A percentile compares a stretch with the other conserved stretches of the same genome.
phyloP scores from a whole-genome alignment of 2,888 invertebrate species.

The Coelinius sp. region DNA sequence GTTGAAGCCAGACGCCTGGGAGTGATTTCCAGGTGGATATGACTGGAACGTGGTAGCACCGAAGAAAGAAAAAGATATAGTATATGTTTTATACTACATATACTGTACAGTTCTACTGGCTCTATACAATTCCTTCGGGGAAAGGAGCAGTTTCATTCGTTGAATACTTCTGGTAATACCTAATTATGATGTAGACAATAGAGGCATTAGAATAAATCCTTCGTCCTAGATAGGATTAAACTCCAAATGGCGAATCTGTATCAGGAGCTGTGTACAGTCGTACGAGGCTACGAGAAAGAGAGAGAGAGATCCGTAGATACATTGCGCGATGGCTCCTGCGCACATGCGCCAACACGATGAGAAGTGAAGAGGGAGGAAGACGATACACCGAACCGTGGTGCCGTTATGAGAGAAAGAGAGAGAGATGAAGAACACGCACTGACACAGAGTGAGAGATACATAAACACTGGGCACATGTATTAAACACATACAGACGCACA shows the following conservation, averaged over 20 bases:
- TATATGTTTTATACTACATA: not conserved
- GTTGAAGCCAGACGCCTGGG: constrained; percentile 5
- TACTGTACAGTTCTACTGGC: no score
- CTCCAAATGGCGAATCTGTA: constrained; percentile 46
- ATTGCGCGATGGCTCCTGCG: constrained; percentile 34
- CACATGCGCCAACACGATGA: constrained; percentile 29
- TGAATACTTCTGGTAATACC: constrained; percentile 26
- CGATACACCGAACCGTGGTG: not conserved
- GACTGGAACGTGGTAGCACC: constrained; percentile 27
- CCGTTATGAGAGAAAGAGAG: constrained; percentile 2
- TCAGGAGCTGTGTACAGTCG: constrained; percentile 29
- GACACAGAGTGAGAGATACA: not conserved
- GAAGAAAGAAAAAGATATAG: constrained; percentile 28
- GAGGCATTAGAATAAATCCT: constrained; percentile 50
- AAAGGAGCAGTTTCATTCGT: not conserved
- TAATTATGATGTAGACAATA: constrained; percentile 33
- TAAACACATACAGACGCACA: constrained; percentile 12
- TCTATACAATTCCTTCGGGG: not conserved
- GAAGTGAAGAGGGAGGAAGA: not conserved
- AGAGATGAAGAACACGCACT: constrained; percentile 14
- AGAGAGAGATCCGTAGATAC: not conserved
- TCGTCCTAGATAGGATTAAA: constrained; percentile 50
- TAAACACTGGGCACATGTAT: constrained; percentile 8
- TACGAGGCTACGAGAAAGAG: not conserved
- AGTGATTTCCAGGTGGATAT: not conserved